Base-by-base conservation (phyloP, 2,888 invertebrate species). In the Epistrophe eligans region DNA sequence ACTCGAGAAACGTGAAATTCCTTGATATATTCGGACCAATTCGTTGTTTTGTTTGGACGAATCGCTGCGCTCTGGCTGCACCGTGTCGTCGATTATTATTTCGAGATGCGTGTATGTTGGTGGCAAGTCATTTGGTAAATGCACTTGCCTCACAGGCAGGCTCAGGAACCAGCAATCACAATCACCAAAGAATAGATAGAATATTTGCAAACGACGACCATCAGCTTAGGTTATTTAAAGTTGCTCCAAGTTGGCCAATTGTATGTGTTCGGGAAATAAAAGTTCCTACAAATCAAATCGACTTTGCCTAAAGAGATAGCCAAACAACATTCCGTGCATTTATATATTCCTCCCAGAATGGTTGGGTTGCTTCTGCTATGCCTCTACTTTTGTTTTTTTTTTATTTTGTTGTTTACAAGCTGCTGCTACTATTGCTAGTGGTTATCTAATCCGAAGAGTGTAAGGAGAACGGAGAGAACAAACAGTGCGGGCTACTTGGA, bases 301-400 rank as follows among this genome's bases (percentile, higher is more conserved):
- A 64, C 50, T 55, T 55, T 62, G 70, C 73, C 73, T 71, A n/a
- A 71, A 81, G 81, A 79, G 57, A 71, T 48, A 45, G 60, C 62
- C 50, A 71, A 81, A 74, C 85, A 81, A 50, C 85, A 85, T 85
- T 85, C 85, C 77, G n/a, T 19, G 32, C 64, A 70, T 70, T 64
- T 62, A 66, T 62, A 71, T 77, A 55, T 72, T 70, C 70, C 35
- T 73, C 55, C 81, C 24, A 38, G 43, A 77, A 77, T 79, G 62
- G n/a, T 55, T 55, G 38, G 62, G 45, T 24, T 55, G 48, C 17
- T 48, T 15, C n/a, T 24, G 10, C 24, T 55, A 35, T 58, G 58
- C 7, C 40, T 9, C 62, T 19, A n/a, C 10, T 40, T 4, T 13
- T 40, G 40, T 13, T 40, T 11, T 40, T 60, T 40, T 15, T 13